Evolutionary conservation across 2,888 invertebrate species (phyloP), one percentile per base, ranked within the genome.

Genomic region (Galerucella nymphaeae): DNA sequence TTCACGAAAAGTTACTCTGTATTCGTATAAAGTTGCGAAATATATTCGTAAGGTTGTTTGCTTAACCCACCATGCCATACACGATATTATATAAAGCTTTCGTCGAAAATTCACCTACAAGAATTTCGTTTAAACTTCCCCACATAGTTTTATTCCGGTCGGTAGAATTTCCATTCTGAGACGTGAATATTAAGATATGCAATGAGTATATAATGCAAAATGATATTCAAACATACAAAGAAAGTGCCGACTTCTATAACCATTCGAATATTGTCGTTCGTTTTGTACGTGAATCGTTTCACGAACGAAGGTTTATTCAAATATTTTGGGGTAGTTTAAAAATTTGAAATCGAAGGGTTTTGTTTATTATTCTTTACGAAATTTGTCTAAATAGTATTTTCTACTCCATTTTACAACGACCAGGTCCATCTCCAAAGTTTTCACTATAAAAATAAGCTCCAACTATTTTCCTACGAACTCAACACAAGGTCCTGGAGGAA

Each of bases 161-260:
- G 63, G 57, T 63, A 16, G 30, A 57, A 62, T 41, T 45, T 70
- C 63, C 13, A 50, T 20, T 45, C n/a, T 45, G 38, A 14, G 55
- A 64, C 64, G 38, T 70, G 70, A 70, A 70, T 70, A 70, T 70
- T 70, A 64, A 70, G 70, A 63, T 55, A 55, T 64, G 63, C 63
- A 57, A 59, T 70, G 70, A 16, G 70, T 63, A 70, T 63, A 70
- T 70, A 70, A 70, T 70, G 70, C 70, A 70, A 70, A 70, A 53
- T 58, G 63, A 70, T 70, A 61, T 38, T 38, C 63, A 55, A 20
- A 63, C 63, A 67, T 16, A 53, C 42, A 41, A 38, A 13, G 20
- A 16, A 57, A 45, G 18, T 38, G 14, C 38, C 23, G 14, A 68
- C 48, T 69, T 69, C 8, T 53, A 18, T 53, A 58, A 45, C 45